phyloP scores from a whole-genome alignment of 2,888 invertebrate species.

The Drosophila glabriapex region DNA sequence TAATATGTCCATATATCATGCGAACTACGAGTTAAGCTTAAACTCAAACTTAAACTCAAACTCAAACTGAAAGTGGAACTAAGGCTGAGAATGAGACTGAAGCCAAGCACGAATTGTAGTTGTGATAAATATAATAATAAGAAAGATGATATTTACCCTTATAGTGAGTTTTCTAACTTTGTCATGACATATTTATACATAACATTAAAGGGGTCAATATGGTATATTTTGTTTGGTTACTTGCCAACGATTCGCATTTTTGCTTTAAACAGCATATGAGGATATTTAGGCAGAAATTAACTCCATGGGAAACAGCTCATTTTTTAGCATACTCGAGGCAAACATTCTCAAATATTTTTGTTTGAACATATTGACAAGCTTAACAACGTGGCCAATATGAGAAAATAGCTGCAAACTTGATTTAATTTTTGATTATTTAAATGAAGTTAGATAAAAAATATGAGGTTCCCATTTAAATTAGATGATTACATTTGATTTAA shows the following conservation, averaged over 20 bases:
- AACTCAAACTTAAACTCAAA: slow-evolving; percentile 5
- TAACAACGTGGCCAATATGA: background rate
- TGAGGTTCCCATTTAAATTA: background rate
- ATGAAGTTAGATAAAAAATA: background rate
- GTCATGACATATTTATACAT: background rate
- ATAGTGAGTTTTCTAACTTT: too few species aligned
- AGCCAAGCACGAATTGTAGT: slow-evolving; percentile 4
- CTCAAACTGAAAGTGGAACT: slow-evolving; percentile 9
- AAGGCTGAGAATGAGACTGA: slow-evolving; percentile 17
- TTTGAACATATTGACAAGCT: background rate
- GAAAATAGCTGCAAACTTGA: background rate
- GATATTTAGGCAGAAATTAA: background rate
- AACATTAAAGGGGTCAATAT: background rate
- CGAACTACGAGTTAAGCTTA: slow-evolving; percentile 13
- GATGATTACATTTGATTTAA: background rate
- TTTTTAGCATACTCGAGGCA: background rate
- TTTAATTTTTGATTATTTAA: background rate
- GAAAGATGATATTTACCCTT: background rate
- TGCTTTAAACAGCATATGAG: background rate
- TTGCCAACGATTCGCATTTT: background rate
- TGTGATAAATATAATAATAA: background rate
- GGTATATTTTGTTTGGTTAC: background rate
- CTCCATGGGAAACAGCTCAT: background rate
- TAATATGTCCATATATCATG: slow-evolving; percentile 53
- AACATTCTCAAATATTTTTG: background rate